Conservation (phyloP, 2,797 vertebrate genomes). For the Chelonia mydas region DNA sequence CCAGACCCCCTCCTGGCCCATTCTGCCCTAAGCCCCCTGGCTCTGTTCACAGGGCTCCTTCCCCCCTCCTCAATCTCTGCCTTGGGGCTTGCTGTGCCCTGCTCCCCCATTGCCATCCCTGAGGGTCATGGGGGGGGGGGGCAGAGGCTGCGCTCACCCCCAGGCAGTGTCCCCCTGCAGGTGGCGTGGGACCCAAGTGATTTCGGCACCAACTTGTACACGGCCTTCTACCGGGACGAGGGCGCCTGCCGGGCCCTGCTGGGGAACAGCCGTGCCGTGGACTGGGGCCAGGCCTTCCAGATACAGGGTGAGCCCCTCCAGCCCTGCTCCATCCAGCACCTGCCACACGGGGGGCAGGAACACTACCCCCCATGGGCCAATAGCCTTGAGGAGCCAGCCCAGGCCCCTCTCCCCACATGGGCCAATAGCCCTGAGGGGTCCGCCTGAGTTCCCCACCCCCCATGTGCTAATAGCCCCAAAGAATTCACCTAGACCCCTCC, state of each 20-base stretch:
- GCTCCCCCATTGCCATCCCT: rapidly evolving
- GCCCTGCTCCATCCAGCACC: too few relatives aligned
- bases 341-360: too few relatives aligned
- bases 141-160: neutral
- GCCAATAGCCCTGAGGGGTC: too few relatives aligned
- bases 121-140: neutral
- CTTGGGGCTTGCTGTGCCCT: rapidly evolving
- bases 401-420: too few relatives aligned
- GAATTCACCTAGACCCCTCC: too few relatives aligned
- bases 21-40: neutral
- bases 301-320: neutral
- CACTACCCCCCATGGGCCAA: too few relatives aligned
- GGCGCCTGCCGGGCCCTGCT: neutral
- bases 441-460: too few relatives aligned
- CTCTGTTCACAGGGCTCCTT: too few relatives aligned
- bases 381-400: neutral
- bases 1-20: rapidly evolving
- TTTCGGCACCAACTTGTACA: neutral
- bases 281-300: neutral
- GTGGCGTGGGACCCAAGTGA: neutral
- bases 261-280: neutral
- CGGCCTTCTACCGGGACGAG: neutral
- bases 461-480: too few relatives aligned
- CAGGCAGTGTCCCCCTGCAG: neutral
- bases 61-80: neutral